phyloP scores from a whole-genome alignment of 2,888 invertebrate genomes.

The Epinotia ramella region DNA sequence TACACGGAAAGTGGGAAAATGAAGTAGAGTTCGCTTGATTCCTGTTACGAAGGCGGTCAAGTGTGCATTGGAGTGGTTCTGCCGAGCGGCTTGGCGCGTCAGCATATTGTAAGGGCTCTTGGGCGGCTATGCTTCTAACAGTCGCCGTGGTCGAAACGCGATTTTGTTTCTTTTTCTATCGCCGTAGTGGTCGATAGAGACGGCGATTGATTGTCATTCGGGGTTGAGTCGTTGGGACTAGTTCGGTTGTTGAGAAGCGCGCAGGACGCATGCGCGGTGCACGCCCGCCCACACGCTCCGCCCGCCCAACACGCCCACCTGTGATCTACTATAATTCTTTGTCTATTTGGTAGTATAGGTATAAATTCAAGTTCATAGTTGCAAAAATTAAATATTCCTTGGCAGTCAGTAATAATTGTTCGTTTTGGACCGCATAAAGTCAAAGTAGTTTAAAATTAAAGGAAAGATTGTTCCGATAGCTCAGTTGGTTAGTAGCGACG shows the following conservation, averaged over 20 bases:
- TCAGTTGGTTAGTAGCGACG: too few species aligned
- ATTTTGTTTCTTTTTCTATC: conserved; percentile 71
- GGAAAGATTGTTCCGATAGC: too few species aligned
- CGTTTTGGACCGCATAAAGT: not conserved
- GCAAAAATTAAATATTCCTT: not conserved
- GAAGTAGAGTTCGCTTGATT: conserved; percentile 71
- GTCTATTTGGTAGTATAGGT: conserved; percentile 56
- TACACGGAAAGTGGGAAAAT: conserved; percentile 53
- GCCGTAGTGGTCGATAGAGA: conserved; percentile 68
- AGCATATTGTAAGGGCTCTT: conserved; percentile 72
- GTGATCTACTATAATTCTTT: conserved; percentile 69
- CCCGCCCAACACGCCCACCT: conserved; percentile 80
- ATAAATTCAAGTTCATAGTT: conserved; percentile 26
- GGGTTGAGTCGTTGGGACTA: conserved; percentile 54
- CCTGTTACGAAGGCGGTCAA: conserved; percentile 75
- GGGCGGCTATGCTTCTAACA: conserved; percentile 61
- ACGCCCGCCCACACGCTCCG: conserved; percentile 76
- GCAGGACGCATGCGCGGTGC: conserved; percentile 74
- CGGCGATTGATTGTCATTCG: conserved; percentile 62
- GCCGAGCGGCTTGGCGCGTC: conserved; percentile 65
- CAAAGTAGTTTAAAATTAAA: too few species aligned
- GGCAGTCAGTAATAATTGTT: not conserved
- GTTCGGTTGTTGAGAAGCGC: conserved; percentile 56
- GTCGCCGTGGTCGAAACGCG: conserved; percentile 59
- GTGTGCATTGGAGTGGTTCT: conserved; percentile 73